phyloP scores from a whole-genome alignment of 2,113 vertebrate genomes.

The Leuciscus idus region DNA sequence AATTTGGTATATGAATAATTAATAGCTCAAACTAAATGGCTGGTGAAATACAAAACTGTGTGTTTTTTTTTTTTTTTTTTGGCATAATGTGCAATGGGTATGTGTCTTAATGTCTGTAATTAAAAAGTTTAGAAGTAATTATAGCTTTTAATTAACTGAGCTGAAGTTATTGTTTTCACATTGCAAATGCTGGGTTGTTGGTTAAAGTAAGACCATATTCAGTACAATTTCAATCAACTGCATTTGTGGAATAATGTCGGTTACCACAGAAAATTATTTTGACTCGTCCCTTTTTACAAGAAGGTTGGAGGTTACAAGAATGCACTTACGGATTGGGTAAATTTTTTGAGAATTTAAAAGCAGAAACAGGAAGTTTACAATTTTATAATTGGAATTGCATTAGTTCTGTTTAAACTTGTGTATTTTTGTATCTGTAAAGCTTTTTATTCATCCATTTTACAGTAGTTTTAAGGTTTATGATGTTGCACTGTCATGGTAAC shows the following conservation, averaged over 20 bases:
- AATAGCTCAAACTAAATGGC: background rate
- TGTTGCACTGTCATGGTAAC: no score
- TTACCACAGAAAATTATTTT: background rate
- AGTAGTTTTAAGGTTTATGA: no score
- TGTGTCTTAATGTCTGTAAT: background rate
- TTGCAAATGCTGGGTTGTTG: background rate
- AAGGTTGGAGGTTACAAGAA: background rate
- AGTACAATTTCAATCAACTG: background rate
- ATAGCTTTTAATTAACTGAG: constrained; percentile 20
- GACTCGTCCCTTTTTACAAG: background rate
- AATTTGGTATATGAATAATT: background rate
- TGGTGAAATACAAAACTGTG: background rate
- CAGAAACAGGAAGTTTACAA: background rate
- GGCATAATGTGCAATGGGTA: background rate
- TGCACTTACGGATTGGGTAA: background rate
- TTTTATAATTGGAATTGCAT: background rate
- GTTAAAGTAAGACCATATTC: background rate
- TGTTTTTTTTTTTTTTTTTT: background rate
- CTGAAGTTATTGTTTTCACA: background rate
- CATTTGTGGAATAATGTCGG: background rate
- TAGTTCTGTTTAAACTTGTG: no score
- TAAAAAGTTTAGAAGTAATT: background rate
- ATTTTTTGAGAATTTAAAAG: background rate
- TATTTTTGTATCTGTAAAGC: no score
- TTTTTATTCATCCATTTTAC: no score